Conservation (phyloP, 2,113 vertebrate species). For the Tragelaphus imberbis region DNA sequence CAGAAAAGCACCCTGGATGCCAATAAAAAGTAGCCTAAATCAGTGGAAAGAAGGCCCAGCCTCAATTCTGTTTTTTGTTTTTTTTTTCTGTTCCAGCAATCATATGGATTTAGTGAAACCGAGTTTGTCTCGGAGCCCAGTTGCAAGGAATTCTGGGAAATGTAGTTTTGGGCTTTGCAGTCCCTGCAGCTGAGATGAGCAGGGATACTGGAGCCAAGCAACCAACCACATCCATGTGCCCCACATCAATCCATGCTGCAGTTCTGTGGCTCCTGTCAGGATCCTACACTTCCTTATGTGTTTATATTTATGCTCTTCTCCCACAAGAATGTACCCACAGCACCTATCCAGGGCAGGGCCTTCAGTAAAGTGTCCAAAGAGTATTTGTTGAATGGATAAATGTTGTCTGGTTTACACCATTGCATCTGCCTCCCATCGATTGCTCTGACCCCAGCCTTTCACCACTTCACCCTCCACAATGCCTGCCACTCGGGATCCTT, state of each 20-base stretch:
- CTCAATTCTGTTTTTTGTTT: no score
- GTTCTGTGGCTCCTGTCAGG: not conserved
- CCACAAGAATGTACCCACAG: fast-evolving
- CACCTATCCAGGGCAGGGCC: not conserved
- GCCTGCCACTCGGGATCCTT: not conserved
- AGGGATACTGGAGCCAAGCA: fast-evolving
- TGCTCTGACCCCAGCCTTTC: not conserved
- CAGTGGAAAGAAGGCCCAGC: fast-evolving
- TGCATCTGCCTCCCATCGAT: not conserved
- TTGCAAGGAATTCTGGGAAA: not conserved
- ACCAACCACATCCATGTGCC: no score
- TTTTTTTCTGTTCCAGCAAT: not conserved
- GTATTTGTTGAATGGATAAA: not conserved
- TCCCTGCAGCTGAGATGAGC: not conserved
- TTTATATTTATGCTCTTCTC: not conserved
- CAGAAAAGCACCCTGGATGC: not conserved
- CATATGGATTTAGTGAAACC: fast-evolving
- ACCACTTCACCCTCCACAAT: not conserved
- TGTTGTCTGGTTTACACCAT: not conserved
- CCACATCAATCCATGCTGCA: fast-evolving
- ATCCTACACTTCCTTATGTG: not conserved
- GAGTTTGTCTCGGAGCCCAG: fast-evolving
- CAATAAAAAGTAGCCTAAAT: no score
- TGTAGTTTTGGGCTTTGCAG: not conserved
- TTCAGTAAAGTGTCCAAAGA: not conserved